Evolutionary conservation across 2,888 invertebrate genomes (phyloP).

Genomic region (Thelaira solivaga): DNA sequence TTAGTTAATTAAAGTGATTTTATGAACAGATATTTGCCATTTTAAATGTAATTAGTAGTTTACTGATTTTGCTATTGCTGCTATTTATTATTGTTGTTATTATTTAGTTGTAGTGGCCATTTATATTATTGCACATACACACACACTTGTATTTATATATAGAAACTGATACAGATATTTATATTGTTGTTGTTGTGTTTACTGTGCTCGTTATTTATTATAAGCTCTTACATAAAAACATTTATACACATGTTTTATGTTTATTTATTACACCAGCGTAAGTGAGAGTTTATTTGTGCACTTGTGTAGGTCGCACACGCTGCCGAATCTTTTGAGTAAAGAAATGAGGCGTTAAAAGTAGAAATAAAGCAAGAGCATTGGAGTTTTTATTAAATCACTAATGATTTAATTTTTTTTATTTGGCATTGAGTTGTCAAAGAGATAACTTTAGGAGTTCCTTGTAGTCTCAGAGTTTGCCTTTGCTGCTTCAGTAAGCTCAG

Average conservation of each 20-base stretch:
- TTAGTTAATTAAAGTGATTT: conserved; percentile 59
- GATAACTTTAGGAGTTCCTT: too few relatives aligned
- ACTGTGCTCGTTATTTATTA: conserved; percentile 49
- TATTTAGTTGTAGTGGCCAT: neutral
- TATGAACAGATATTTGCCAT: conserved; percentile 49
- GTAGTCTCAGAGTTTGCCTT: too few relatives aligned
- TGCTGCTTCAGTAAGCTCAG: too few relatives aligned
- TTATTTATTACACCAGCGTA: conserved; percentile 4
- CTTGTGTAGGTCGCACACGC: neutral
- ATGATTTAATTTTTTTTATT: too few relatives aligned
- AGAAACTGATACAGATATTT: neutral
- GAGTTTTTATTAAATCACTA: too few relatives aligned
- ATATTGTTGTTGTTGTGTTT: conserved; percentile 7
- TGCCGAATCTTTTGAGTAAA: too few relatives aligned
- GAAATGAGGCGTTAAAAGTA: too few relatives aligned
- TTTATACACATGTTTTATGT: neutral
- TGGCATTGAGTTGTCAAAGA: too few relatives aligned
- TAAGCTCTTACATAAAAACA: conserved; percentile 8
- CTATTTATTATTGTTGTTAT: conserved; percentile 2
- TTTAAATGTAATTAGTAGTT: conserved; percentile 55
- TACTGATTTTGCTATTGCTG: neutral
- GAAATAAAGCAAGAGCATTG: too few relatives aligned
- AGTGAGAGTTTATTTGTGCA: neutral
- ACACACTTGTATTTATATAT: too few relatives aligned
- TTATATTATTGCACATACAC: neutral